These are phyloP conservation scores for Agrotis exclamationis DNA, from an alignment of 2,888 invertebrate species.

Conservation along the genomic window DNA sequence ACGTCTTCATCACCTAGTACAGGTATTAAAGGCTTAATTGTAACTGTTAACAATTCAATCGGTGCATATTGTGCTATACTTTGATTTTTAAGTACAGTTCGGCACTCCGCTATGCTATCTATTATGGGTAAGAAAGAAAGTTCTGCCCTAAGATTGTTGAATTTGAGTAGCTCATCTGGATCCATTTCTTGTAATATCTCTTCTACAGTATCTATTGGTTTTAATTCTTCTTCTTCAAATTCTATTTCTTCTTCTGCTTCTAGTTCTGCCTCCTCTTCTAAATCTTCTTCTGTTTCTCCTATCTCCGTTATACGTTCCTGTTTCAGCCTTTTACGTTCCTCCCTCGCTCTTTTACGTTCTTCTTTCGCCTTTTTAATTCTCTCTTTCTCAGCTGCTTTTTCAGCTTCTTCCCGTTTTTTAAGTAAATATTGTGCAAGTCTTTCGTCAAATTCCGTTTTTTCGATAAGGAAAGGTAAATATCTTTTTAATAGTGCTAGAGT, in stretches of 20 bases:
- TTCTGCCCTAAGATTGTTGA: slow-evolving; percentile 62
- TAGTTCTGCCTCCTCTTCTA: neutral
- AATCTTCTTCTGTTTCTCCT: neutral
- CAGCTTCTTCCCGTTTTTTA: slow-evolving; percentile 12
- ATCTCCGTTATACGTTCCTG: neutral
- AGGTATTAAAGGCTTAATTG: slow-evolving; percentile 79
- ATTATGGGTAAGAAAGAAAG: slow-evolving; percentile 77
- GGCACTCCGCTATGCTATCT: slow-evolving; percentile 75
- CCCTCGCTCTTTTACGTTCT: slow-evolving; percentile 16
- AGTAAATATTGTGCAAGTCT: slow-evolving; percentile 33
- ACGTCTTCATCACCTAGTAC: slow-evolving; percentile 87
- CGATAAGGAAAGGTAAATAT: slow-evolving; percentile 73
- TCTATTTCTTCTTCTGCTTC: neutral
- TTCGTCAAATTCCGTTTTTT: slow-evolving; percentile 51
- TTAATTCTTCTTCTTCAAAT: neutral
- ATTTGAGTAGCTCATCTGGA: slow-evolving; percentile 56
- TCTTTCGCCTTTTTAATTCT: neutral
- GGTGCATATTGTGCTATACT: slow-evolving; percentile 82
- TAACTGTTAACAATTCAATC: slow-evolving; percentile 69
- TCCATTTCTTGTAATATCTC: slow-evolving; percentile 36
- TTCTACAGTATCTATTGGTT: slow-evolving; percentile 25
- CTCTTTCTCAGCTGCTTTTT: neutral
- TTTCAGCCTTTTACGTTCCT: neutral
- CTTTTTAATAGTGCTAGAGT: slow-evolving; percentile 64
- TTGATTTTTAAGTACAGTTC: slow-evolving; percentile 67